These are phyloP conservation scores for Notoglanidium macrostoma DNA, from an alignment of 2,797 vertebrate genomes.

Conservation along the genomic window DNA sequence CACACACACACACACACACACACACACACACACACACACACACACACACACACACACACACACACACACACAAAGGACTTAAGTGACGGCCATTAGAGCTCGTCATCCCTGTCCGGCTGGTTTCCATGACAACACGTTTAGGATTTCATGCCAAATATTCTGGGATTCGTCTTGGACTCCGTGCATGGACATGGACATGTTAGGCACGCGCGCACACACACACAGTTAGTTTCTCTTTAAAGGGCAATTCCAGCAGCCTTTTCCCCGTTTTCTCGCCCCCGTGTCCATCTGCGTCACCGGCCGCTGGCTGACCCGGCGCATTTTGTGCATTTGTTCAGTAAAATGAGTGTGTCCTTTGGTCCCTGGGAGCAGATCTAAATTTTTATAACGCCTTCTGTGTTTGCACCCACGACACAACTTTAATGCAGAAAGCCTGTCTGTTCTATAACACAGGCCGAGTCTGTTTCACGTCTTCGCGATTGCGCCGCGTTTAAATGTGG, in stretches of 20 bases:
- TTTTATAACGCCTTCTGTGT: conserved; percentile 10
- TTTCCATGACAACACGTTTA: background rate
- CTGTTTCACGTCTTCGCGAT: background rate
- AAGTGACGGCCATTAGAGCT: background rate
- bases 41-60: background rate
- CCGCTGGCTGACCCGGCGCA: background rate
- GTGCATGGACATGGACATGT: background rate
- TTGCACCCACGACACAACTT: background rate
- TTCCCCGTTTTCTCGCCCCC: background rate
- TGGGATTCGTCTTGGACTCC: background rate
- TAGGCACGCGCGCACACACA: background rate
- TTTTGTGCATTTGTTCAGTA: background rate
- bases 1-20: too few species aligned
- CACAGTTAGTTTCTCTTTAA: background rate
- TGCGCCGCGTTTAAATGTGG: background rate
- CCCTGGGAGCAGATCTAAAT: background rate
- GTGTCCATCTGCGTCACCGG: background rate
- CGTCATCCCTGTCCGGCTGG: background rate
- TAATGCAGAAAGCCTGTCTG: background rate
- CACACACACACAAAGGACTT: too few species aligned
- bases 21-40: too few species aligned
- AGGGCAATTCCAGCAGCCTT: background rate
- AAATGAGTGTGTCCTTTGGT: background rate
- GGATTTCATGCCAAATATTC: background rate
- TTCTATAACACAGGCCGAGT: background rate